Evolutionary conservation across 2,888 invertebrate species (phyloP).

Genomic region (Heliothis peltigera): DNA sequence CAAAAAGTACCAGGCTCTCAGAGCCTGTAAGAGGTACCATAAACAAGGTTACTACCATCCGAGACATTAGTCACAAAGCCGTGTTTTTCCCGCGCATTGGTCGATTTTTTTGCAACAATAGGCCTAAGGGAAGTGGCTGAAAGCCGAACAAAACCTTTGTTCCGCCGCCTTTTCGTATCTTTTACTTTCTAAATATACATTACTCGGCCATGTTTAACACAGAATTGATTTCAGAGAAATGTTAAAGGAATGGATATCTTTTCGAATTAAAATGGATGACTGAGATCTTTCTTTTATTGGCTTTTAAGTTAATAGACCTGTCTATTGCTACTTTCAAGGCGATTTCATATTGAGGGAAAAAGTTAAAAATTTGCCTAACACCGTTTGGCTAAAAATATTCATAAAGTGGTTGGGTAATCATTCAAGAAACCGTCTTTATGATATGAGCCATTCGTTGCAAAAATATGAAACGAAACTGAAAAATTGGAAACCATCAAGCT

Average conservation of each 20-base stretch:
- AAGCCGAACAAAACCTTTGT: conserved; percentile 64
- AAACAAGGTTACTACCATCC: conserved; percentile 35
- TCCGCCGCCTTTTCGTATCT: conserved; percentile 48
- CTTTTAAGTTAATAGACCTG: conserved; percentile 18
- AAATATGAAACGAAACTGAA: conserved; percentile 15
- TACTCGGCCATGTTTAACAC: conserved; percentile 38
- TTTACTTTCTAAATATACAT: conserved; percentile 54
- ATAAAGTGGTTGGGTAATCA: too few relatives aligned
- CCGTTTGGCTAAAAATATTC: not conserved
- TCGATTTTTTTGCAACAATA: conserved; percentile 57
- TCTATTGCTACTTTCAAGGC: not conserved
- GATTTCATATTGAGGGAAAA: not conserved
- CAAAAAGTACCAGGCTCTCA: conserved; percentile 39
- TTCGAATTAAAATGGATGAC: conserved; percentile 31
- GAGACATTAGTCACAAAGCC: conserved; percentile 50
- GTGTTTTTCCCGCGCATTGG: conserved; percentile 40
- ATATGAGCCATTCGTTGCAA: not conserved
- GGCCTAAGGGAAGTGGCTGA: conserved; percentile 60
- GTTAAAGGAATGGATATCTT: conserved; percentile 21
- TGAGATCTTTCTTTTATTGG: conserved; percentile 12
- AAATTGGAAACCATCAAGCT: conserved; percentile 34
- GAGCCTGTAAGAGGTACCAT: conserved; percentile 21
- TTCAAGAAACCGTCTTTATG: not conserved
- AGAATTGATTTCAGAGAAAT: conserved; percentile 45
- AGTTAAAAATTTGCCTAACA: not conserved